These are phyloP conservation scores for Brachypalpus laphriformis DNA, from an alignment of 2,888 invertebrate genomes.

Conservation along the genomic window DNA sequence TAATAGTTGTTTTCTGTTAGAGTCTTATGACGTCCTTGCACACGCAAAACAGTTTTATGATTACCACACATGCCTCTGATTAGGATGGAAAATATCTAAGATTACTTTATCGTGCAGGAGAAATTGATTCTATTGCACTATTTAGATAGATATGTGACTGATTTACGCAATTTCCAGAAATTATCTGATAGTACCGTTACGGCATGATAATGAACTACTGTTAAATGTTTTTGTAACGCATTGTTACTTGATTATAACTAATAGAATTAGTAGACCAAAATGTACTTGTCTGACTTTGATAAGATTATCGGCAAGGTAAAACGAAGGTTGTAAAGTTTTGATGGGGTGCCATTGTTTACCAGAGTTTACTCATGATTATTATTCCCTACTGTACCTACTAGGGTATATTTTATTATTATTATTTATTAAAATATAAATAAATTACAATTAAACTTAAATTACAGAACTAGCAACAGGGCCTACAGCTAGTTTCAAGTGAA, in stretches of 20 bases:
- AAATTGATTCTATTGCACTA: not conserved
- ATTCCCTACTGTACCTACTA: no score
- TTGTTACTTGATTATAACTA: no score
- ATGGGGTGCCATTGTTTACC: no score
- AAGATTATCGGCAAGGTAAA: not conserved
- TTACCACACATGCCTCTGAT: not conserved
- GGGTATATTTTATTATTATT: no score
- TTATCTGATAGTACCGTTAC: not conserved
- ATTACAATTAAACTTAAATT: no score
- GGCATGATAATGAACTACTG: not conserved
- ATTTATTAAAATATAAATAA: no score
- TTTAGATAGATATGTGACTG: not conserved
- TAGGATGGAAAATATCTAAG: not conserved
- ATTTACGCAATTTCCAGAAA: not conserved
- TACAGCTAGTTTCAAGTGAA: no score
- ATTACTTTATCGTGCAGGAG: constrained; percentile 5
- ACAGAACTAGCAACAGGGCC: no score
- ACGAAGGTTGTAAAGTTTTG: not conserved
- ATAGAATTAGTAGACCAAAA: not conserved
- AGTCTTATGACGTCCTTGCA: not conserved
- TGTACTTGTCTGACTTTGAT: not conserved
- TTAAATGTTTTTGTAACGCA: not conserved
- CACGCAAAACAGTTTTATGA: not conserved
- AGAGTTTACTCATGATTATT: no score
- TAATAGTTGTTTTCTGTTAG: not conserved